These are phyloP conservation scores for Phocoena sinus DNA, from an alignment of 2,113 vertebrate species.

Conservation along the genomic window DNA sequence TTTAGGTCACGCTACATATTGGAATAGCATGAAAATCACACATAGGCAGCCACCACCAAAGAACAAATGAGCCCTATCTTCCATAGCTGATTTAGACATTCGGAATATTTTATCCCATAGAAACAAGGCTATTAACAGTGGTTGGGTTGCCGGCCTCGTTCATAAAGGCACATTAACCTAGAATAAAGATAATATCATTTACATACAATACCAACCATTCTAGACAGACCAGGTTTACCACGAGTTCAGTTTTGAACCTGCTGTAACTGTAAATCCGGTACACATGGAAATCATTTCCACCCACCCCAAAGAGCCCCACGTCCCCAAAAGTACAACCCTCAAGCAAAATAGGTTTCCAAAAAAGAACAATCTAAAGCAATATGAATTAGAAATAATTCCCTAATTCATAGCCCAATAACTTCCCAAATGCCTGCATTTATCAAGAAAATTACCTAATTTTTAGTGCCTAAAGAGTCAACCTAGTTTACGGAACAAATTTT, in stretches of 20 bases:
- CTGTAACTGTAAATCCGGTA: not conserved
- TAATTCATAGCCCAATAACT: not conserved
- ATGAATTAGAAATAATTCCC: not conserved
- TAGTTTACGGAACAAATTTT: slow-evolving; percentile 5
- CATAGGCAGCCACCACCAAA: not conserved
- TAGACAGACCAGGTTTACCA: not conserved
- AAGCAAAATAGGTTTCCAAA: not conserved
- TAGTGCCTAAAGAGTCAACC: not conserved
- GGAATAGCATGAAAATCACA: not conserved
- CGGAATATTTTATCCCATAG: not conserved
- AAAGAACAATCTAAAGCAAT: not conserved
- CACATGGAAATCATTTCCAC: not conserved
- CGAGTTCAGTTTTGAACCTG: not conserved
- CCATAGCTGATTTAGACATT: not conserved
- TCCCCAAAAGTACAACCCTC: not conserved
- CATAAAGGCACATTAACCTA: not conserved
- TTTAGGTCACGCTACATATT: slow-evolving; percentile 23
- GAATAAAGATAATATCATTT: not conserved
- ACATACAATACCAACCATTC: not conserved
- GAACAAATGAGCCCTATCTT: not conserved
- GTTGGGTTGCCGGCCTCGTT: not conserved
- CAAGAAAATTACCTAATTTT: slow-evolving; percentile 19
- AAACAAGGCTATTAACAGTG: not conserved
- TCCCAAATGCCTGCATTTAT: not conserved
- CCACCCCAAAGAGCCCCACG: not conserved